Conservation (phyloP, 2,797 vertebrate genomes). For the Myiothlypis coronata region DNA sequence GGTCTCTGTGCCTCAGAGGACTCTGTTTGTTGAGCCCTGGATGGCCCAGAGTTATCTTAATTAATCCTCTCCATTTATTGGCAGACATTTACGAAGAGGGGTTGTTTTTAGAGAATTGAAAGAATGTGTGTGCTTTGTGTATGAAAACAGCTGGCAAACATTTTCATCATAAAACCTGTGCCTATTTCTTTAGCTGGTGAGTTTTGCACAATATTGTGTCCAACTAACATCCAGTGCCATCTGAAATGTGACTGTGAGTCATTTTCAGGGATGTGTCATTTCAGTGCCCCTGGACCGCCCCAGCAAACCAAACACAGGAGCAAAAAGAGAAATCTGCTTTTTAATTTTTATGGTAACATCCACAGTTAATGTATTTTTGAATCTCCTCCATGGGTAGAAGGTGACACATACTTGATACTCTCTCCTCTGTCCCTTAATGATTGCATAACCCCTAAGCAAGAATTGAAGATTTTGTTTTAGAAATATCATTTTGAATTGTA, state of each 20-base stretch:
- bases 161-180: background rate
- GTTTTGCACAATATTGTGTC: background rate
- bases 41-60: background rate
- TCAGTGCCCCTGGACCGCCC: background rate
- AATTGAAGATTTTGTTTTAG: background rate
- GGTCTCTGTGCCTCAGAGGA: background rate
- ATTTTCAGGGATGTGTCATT: background rate
- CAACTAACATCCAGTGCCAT: background rate
- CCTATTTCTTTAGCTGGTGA: background rate
- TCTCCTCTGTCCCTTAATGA: accelerated
- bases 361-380: background rate
- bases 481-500: background rate
- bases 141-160: background rate
- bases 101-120: background rate
- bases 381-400: background rate
- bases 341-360: background rate
- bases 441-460: background rate
- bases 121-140: background rate
- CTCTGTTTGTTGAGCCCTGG: background rate
- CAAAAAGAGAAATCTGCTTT: background rate
- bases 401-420: background rate
- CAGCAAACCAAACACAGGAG: background rate
- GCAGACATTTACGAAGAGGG: background rate
- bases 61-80: background rate
- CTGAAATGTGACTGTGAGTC: background rate